Percentiles rank a stretch among this genome's conserved stretches.
Evolutionary conservation across 2,888 invertebrate species (phyloP).

Genomic region (Halictus ligatus): DNA sequence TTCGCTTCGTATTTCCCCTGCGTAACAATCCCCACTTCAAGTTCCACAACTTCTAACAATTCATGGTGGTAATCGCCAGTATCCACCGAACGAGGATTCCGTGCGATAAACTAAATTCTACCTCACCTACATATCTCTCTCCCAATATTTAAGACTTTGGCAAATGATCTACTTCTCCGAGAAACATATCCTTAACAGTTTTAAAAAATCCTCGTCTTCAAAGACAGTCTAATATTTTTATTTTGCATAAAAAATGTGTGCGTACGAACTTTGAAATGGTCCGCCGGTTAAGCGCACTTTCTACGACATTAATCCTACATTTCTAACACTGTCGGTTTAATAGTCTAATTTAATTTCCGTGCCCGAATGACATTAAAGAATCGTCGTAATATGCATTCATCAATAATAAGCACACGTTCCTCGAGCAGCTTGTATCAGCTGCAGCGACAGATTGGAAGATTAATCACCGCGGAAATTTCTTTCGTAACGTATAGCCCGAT

Average conservation of each 20-base stretch:
- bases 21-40: too few relatives aligned
- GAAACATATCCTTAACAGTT: too few relatives aligned
- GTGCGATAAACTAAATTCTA: too few relatives aligned
- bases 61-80: too few relatives aligned
- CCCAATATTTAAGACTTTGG: too few relatives aligned
- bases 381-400: neutral
- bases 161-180: too few relatives aligned
- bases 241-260: neutral
- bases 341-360: neutral
- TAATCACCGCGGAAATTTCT: slow-evolving; percentile 38
- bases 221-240: neutral
- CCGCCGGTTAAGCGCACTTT: neutral
- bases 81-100: too few relatives aligned
- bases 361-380: neutral
- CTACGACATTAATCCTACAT: neutral
- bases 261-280: neutral
- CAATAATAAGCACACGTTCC: slow-evolving; percentile 4
- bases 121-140: too few relatives aligned
- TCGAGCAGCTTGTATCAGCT: slow-evolving; percentile 15
- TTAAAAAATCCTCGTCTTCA: too few relatives aligned
- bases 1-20: too few relatives aligned
- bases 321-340: neutral
- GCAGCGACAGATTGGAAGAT: slow-evolving; percentile 47
- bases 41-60: too few relatives aligned
- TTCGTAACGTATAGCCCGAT: slow-evolving; percentile 24